Percentiles rank a stretch among this genome's conserved stretches.
phyloP scores from a whole-genome alignment of 2,113 vertebrate genomes.

The Aphelocoma coerulescens region DNA sequence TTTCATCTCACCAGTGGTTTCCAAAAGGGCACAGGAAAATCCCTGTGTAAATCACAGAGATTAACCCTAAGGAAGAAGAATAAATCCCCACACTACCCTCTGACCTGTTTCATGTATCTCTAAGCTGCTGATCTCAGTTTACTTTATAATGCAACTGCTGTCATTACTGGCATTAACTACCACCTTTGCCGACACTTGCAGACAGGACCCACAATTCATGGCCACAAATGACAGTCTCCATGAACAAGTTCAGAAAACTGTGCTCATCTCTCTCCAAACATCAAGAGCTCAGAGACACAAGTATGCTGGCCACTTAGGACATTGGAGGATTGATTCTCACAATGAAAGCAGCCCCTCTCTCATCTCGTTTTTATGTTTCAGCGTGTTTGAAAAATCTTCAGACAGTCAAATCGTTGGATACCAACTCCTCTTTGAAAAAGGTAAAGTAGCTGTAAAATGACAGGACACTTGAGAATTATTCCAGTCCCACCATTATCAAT shows the following conservation, averaged over 20 bases:
- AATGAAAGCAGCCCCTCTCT: background rate
- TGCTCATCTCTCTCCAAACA: background rate
- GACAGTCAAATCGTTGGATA: background rate
- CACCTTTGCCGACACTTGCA: background rate
- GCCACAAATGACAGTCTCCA: background rate
- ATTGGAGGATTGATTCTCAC: background rate
- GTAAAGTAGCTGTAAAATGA: background rate
- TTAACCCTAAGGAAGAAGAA: background rate
- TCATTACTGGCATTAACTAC: background rate
- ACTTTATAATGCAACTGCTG: background rate
- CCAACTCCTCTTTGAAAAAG: background rate
- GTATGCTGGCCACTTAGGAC: background rate
- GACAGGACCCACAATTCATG: background rate
- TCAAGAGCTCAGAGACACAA: background rate
- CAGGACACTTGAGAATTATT: background rate
- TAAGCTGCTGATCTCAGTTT: background rate
- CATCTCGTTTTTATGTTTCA: background rate
- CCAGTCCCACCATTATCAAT: background rate
- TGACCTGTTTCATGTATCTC: background rate
- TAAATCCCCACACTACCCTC: background rate
- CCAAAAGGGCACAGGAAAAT: background rate
- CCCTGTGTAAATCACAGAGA: background rate
- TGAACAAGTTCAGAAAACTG: background rate
- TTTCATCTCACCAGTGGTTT: background rate
- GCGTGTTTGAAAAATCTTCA: background rate